phyloP scores from a whole-genome alignment of 2,797 vertebrate species.

The Artibeus lituratus region DNA sequence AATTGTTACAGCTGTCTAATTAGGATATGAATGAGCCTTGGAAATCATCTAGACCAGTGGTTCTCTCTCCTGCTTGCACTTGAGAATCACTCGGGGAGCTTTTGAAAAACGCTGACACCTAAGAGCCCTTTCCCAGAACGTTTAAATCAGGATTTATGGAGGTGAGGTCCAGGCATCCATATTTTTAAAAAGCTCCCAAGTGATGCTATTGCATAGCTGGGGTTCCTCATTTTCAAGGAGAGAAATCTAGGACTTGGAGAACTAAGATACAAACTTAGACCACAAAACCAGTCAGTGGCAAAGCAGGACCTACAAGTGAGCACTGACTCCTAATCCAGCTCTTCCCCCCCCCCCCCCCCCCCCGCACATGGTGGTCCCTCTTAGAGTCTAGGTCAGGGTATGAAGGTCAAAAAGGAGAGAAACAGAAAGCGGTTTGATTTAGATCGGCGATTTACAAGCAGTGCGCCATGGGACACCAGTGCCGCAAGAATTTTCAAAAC shows the following conservation, averaged over 20 bases:
- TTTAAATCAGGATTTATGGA: slow-evolving; percentile 20
- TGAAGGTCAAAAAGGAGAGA: background rate
- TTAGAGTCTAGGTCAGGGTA: background rate
- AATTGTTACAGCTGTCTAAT: background rate
- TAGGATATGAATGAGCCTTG: background rate
- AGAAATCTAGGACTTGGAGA: background rate
- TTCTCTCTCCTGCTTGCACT: background rate
- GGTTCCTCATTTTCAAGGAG: background rate
- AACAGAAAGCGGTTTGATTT: background rate
- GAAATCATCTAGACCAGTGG: background rate
- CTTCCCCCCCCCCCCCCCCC: background rate
- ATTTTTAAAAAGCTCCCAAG: background rate
- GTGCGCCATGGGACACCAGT: background rate
- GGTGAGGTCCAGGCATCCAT: background rate
- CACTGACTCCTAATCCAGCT: background rate
- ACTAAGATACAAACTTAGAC: background rate
- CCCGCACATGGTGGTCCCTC: background rate
- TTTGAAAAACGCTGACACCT: background rate
- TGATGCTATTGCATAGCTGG: background rate
- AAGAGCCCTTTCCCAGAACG: background rate
- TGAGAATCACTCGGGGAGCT: slow-evolving; percentile 8
- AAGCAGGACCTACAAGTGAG: background rate
- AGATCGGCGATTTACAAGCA: background rate
- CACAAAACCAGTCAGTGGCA: background rate
- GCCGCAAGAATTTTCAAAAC: too few species aligned